Evolutionary conservation across 2,888 invertebrate genomes (phyloP), one percentile per base, ranked within the genome.

Genomic region (Calliopum simillimum): DNA sequence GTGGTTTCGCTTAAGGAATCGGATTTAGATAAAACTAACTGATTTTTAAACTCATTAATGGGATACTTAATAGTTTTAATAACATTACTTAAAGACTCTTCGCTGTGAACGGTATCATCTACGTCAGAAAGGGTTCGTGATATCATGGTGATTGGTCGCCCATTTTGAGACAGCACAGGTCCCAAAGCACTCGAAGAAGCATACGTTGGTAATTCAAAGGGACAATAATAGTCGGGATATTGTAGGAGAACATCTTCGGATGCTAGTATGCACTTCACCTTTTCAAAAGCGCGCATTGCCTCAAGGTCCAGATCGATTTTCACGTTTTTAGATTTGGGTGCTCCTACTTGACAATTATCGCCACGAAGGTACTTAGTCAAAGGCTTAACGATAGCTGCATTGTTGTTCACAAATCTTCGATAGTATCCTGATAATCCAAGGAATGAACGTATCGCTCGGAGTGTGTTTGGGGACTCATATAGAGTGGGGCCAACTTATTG

Each of bases 21-120:
- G n/a, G n/a, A n/a, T n/a, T n/a, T n/a, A n/a, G n/a, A n/a, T 47
- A 23, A 53, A 33, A 73, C 6, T 49, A 73, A 49, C 53, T 71
- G 71, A 51, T 73, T 71, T 71, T 62, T 69, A 33, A 73, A 75
- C 49, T 71, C 69, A 53, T 73, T 73, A 25, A 71, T 21, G 11
- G 64, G 59, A 46, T 19, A 44, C 14, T 63, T 66, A 1, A 67
- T 19, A 43, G 71, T 65, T 58, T 51, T 68, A 23, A 72, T 72
- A 33, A 63, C 59, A 23, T 61, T 19, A 58, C 33, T 68, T 43
- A 25, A 66, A 8, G 68, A 75, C 21, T 23, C 68, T 70, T 71
- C 70, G 47, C 71, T 71, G 58, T 59, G 53, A 16, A 49, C 47
- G n/a, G 63, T 69, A 67, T 67, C 64, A 3, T 19, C 43, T 43